Conservation (phyloP, 1,140 invertebrate species). For the Steinernema feltiae region DNA sequence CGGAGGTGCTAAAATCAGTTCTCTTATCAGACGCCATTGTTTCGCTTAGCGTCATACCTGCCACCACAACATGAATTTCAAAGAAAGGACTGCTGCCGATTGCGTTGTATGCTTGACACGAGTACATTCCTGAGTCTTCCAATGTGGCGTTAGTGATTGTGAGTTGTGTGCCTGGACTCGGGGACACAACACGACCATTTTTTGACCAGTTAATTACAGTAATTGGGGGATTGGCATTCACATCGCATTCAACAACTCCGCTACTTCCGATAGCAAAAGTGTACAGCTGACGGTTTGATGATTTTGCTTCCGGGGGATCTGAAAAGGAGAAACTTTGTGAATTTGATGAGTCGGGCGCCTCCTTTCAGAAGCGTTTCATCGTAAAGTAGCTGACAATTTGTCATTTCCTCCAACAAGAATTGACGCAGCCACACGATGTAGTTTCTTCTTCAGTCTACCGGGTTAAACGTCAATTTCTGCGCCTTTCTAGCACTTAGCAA, state of each 20-base stretch:
- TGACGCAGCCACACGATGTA: too few species aligned
- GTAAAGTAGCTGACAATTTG: too few species aligned
- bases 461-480: too few species aligned
- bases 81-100: conserved; percentile 41
- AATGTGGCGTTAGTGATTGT: conserved; percentile 19
- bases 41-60: conserved; percentile 22
- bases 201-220: conserved; percentile 46
- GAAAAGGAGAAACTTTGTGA: conserved; percentile 19
- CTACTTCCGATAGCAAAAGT: conserved; percentile 31
- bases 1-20: conserved; percentile 40
- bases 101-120: conserved; percentile 46
- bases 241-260: conserved; percentile 36
- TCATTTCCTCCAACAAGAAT: too few species aligned
- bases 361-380: too few species aligned
- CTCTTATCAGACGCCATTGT: background rate
- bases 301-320: conserved; percentile 47
- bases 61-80: conserved; percentile 42
- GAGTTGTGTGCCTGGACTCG: background rate
- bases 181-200: conserved; percentile 43
- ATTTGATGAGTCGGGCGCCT: background rate
- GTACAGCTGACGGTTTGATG: conserved; percentile 33
- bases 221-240: conserved; percentile 47
- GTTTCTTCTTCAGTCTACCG: too few species aligned
- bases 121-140: conserved; percentile 46
- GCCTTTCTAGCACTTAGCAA: too few species aligned